phyloP scores from a whole-genome alignment of 2,888 invertebrate species.

The Drosophila kanekoi region DNA sequence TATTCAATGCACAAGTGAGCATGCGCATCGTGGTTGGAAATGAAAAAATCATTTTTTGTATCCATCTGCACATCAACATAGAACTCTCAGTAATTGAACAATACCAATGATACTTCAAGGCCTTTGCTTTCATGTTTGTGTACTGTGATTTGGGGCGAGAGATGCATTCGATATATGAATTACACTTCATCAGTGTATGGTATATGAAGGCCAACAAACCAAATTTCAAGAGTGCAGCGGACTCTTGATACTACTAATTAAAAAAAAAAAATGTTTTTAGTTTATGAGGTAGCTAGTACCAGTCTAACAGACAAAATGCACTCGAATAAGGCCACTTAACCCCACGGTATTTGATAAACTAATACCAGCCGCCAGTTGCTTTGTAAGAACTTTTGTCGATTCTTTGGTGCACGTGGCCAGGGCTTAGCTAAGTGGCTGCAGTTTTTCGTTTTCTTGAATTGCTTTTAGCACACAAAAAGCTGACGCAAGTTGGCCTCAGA shows the following conservation, averaged over 20 bases:
- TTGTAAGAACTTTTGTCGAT: slow-evolving; percentile 29
- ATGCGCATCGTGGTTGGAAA: neutral
- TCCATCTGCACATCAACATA: neutral
- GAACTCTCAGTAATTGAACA: neutral
- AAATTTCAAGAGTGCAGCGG: neutral
- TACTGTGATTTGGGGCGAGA: neutral
- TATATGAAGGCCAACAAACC: too few relatives aligned
- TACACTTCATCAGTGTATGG: too few relatives aligned
- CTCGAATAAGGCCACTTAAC: neutral
- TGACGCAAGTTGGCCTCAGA: slow-evolving; percentile 56
- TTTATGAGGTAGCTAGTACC: slow-evolving; percentile 1
- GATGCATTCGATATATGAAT: too few relatives aligned
- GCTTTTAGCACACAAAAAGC: slow-evolving; percentile 64
- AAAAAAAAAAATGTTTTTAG: neutral
- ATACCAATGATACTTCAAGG: neutral
- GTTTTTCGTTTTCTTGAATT: slow-evolving; percentile 56
- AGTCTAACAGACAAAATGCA: neutral
- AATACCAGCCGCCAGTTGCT: slow-evolving; percentile 15
- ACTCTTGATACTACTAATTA: neutral
- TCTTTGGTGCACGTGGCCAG: slow-evolving; percentile 33
- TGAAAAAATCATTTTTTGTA: neutral
- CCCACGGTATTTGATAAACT: slow-evolving; percentile 22
- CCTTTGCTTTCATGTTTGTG: neutral
- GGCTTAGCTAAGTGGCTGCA: slow-evolving; percentile 50
- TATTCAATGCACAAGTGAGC: neutral